Percentiles rank a stretch among this genome's conserved stretches.
Conservation (phyloP, 2,797 vertebrate genomes). For the Acanthornis magna region DNA sequence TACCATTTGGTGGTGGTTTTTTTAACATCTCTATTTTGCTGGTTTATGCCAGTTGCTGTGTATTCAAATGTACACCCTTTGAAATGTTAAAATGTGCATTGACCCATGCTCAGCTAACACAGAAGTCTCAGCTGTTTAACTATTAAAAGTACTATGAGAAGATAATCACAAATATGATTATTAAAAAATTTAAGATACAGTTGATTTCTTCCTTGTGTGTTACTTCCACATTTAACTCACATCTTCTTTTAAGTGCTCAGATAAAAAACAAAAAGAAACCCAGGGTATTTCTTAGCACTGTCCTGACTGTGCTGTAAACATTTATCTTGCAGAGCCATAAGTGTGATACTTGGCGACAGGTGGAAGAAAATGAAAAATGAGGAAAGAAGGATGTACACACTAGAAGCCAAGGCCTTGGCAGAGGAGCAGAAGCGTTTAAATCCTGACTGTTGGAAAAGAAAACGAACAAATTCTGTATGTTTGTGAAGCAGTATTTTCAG, state of each 20-base stretch:
- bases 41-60: neutral
- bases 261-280: neutral
- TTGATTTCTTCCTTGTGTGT: neutral
- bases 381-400: conserved; percentile 95
- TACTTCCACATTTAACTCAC: neutral
- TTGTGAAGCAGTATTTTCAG: neutral
- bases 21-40: neutral
- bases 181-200: neutral
- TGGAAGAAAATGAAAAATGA: conserved; percentile 99
- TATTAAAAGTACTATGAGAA: neutral
- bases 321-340: conserved; percentile 91
- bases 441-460: conserved; percentile 99
- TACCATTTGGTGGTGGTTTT: neutral
- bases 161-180: neutral
- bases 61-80: neutral
- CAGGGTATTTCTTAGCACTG: neutral
- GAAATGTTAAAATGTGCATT: neutral
- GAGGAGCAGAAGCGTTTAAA: conserved; percentile 99
- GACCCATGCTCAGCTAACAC: neutral
- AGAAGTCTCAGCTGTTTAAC: neutral
- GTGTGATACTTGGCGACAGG: conserved; percentile 98
- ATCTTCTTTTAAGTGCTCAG: neutral
- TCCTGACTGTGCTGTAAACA: conserved; percentile 35
- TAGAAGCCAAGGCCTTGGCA: conserved; percentile 98
- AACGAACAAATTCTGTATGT: conserved; percentile 97